Percentiles rank a stretch among this genome's conserved stretches.
These are phyloP conservation scores for Microchirus variegatus DNA, from an alignment of 2,797 vertebrate genomes.

Conservation along the genomic window DNA sequence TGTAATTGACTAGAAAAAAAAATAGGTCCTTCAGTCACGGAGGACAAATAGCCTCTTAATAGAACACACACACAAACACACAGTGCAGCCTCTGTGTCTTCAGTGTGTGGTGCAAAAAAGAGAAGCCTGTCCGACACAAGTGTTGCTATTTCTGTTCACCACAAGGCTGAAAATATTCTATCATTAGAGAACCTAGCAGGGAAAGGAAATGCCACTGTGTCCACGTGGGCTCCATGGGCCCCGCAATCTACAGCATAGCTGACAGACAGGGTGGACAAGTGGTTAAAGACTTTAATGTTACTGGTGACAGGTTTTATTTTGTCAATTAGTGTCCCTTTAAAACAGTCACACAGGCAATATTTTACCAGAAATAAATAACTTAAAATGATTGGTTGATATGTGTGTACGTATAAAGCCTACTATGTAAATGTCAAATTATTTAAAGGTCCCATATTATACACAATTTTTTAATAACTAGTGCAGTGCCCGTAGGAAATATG, in stretches of 20 bases:
- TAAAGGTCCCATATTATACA: no score
- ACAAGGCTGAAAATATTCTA: constrained; percentile 67
- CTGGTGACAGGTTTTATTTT: constrained; percentile 6
- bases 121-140: constrained; percentile 67
- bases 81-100: constrained; percentile 68
- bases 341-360: constrained; percentile 3
- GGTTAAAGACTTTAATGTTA: constrained; percentile 20
- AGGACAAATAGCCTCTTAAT: constrained; percentile 66
- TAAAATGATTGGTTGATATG: no score
- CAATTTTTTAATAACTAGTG: no score
- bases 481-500: no score
- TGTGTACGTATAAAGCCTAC: no score
- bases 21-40: constrained; percentile 34
- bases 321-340: not conserved
- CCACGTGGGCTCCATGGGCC: constrained; percentile 43
- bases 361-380: not conserved
- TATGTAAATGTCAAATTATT: no score
- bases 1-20: constrained; percentile 59
- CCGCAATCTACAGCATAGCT: constrained; percentile 22
- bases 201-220: constrained; percentile 58
- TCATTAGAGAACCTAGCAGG: constrained; percentile 64
- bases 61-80: constrained; percentile 42
- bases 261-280: constrained; percentile 16
- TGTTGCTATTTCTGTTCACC: constrained; percentile 77
- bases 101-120: constrained; percentile 58